Conservation (phyloP, 2,113 vertebrate species). For the Mus pahari region DNA sequence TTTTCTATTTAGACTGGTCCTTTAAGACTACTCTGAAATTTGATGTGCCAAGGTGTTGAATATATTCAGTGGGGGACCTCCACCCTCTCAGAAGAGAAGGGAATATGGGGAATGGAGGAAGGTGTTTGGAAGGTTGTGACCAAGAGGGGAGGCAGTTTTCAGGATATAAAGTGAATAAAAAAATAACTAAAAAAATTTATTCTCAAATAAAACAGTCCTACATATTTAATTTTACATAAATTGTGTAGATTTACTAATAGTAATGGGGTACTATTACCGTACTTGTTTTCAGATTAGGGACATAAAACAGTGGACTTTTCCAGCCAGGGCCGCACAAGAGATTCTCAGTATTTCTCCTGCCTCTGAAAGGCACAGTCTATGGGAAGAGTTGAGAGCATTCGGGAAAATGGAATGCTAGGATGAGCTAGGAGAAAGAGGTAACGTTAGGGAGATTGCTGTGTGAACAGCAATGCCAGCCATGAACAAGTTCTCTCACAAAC, state of each 20-base stretch:
- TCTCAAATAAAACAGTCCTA: slow-evolving; percentile 10
- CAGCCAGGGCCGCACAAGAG: too few relatives aligned
- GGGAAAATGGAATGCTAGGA: background rate
- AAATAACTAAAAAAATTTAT: background rate
- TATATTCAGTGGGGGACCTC: too few relatives aligned
- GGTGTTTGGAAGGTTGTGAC: too few relatives aligned
- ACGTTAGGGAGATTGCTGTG: background rate
- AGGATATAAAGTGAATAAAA: too few relatives aligned
- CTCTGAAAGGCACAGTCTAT: slow-evolving; percentile 6
- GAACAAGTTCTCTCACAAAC: background rate
- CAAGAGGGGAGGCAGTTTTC: too few relatives aligned
- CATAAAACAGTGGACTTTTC: too few relatives aligned
- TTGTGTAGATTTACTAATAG: background rate
- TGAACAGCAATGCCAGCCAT: background rate
- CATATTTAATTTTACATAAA: background rate
- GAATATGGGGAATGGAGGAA: too few relatives aligned
- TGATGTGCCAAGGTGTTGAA: too few relatives aligned
- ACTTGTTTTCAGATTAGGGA: slow-evolving; percentile 25
- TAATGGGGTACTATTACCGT: background rate
- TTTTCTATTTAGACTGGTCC: background rate
- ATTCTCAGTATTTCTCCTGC: background rate
- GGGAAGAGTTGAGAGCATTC: background rate
- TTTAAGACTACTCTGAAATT: background rate
- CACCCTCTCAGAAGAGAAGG: too few relatives aligned
- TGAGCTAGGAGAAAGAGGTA: background rate